These are phyloP conservation scores for Drosophila jambulina DNA, from an alignment of 1,140 invertebrate species.

Conservation along the genomic window DNA sequence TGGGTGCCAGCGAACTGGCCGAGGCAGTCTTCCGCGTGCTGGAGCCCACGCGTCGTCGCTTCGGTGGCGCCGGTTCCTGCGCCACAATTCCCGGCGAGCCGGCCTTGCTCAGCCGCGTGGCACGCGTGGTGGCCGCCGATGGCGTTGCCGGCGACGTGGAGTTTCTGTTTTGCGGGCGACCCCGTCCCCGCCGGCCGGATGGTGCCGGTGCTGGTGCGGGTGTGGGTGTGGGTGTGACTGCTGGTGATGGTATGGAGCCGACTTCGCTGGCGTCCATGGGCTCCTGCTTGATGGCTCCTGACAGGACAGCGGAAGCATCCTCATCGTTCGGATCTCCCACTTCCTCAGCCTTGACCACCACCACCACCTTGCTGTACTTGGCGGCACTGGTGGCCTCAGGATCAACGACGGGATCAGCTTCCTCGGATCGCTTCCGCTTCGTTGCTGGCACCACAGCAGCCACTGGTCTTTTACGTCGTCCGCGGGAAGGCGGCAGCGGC, in stretches of 20 bases:
- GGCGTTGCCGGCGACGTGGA: constrained; percentile 15
- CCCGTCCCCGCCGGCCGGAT: constrained; percentile 56
- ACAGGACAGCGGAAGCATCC: constrained; percentile 15
- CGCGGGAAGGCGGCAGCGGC: constrained; percentile 24
- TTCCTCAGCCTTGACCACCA: constrained; percentile 38
- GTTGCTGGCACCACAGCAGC: constrained; percentile 23
- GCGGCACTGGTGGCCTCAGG: constrained; percentile 28
- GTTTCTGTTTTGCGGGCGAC: constrained; percentile 47
- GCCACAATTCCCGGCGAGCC: constrained; percentile 57
- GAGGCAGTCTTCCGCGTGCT: constrained; percentile 60
- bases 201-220: constrained; percentile 29
- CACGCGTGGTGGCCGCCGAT: constrained; percentile 51
- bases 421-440: constrained; percentile 75
- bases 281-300: constrained; percentile 66
- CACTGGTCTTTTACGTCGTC: constrained; percentile 40
- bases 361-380: constrained; percentile 70
- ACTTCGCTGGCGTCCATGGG: constrained; percentile 56
- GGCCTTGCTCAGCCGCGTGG: constrained; percentile 73
- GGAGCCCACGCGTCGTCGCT: constrained; percentile 59
- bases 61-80: constrained; percentile 47
- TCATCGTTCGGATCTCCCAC: constrained; percentile 5
- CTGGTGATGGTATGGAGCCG: constrained; percentile 15
- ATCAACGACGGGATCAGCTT: constrained; percentile 13
- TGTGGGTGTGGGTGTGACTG: constrained; percentile 22
- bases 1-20: constrained; percentile 54